phyloP scores from a whole-genome alignment of 2,888 invertebrate genomes.

The Kuschelorhynchus macadamiae region DNA sequence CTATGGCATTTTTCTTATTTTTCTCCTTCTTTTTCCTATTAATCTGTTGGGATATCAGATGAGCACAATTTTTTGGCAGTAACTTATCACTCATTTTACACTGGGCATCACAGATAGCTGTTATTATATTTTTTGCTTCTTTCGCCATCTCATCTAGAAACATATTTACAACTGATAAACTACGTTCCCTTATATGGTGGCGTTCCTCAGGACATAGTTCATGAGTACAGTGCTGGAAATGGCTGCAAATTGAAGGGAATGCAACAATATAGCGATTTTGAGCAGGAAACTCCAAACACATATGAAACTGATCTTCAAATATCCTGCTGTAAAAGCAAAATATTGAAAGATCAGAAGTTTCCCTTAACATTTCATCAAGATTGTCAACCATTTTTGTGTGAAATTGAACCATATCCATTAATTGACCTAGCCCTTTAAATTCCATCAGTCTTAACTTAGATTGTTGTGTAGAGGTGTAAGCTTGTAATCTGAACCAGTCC shows the following conservation, averaged over 20 bases:
- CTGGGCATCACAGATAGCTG: slow-evolving; percentile 98
- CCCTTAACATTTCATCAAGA: slow-evolving; percentile 95
- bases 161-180: slow-evolving; percentile 96
- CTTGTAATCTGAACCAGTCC: slow-evolving; percentile 98
- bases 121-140: slow-evolving; percentile 98
- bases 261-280: slow-evolving; percentile 98
- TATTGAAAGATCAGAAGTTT: slow-evolving; percentile 96
- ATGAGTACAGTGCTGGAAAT: slow-evolving; percentile 98
- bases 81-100: slow-evolving; percentile 96
- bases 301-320: slow-evolving; percentile 98
- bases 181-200: slow-evolving; percentile 95
- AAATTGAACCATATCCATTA: slow-evolving; percentile 96
- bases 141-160: slow-evolving; percentile 99
- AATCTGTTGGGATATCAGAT: slow-evolving; percentile 88
- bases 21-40: slow-evolving; percentile 95
- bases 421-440: slow-evolving; percentile 88
- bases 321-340: slow-evolving; percentile 98
- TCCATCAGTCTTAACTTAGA: slow-evolving; percentile 85
- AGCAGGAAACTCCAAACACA: slow-evolving; percentile 98
- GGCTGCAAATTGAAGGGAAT: slow-evolving; percentile 97
- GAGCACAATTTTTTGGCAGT: slow-evolving; percentile 95
- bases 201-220: slow-evolving; percentile 98
- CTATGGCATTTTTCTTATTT: slow-evolving; percentile 88
- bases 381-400: slow-evolving; percentile 99
- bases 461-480: slow-evolving; percentile 90